Conservation (phyloP, 1,140 invertebrate species). For the Bilobella aurantiaca region DNA sequence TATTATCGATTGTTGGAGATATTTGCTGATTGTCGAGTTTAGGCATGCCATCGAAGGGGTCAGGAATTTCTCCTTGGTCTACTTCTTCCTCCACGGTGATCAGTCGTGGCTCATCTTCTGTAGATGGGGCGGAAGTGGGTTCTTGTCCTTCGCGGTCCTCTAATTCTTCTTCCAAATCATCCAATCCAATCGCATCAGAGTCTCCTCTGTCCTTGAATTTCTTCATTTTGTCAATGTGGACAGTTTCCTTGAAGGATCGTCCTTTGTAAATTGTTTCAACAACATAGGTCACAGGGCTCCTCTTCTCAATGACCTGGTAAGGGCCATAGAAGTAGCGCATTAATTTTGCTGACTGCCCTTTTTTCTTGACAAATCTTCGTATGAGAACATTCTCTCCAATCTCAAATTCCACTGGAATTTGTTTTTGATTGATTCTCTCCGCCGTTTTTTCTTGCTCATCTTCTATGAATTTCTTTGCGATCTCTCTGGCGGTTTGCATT, state of each 20-base stretch:
- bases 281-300: not conserved
- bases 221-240: conserved; percentile 16
- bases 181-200: not conserved
- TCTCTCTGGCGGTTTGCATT: not conserved
- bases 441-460: not conserved
- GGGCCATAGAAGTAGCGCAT: conserved; percentile 1
- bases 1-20: not conserved
- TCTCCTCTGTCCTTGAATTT: not conserved
- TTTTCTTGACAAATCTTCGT: conserved; percentile 1
- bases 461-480: not conserved
- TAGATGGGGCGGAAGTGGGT: no score
- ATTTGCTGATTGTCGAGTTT: not conserved
- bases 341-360: conserved; percentile 7
- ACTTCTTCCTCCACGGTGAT: not conserved
- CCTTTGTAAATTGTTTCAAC: not conserved
- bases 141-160: not conserved
- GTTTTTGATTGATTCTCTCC: not conserved
- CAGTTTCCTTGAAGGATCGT: not conserved
- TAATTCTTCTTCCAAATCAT: not conserved
- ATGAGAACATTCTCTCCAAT: not conserved
- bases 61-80: not conserved
- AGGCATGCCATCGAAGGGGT: not conserved
- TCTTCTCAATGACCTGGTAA: conserved; percentile 8
- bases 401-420: not conserved
- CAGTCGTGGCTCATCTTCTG: not conserved